Conservation (phyloP, 1,140 invertebrate species). For the Dendroctonus ponderosae region DNA sequence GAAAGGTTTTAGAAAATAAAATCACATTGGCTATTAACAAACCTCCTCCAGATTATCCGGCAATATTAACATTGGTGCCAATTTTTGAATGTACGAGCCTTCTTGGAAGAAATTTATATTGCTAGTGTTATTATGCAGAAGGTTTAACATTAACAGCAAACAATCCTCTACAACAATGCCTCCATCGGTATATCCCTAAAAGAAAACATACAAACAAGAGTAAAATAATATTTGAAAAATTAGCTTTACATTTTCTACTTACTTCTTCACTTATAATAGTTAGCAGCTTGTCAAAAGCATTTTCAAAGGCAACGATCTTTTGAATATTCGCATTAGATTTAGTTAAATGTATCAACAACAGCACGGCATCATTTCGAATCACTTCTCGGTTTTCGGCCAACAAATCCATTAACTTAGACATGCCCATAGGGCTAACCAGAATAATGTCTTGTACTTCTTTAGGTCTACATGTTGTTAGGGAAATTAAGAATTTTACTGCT, state of each 20-base stretch:
- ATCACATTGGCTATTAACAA: not conserved
- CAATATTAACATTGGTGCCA: slow-evolving; percentile 83
- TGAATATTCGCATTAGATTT: slow-evolving; percentile 97
- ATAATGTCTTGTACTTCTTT: slow-evolving; percentile 96
- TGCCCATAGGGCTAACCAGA: slow-evolving; percentile 92
- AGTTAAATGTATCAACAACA: slow-evolving; percentile 91
- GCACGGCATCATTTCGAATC: slow-evolving; percentile 91
- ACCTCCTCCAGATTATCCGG: slow-evolving; percentile 68
- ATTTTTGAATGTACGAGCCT: slow-evolving; percentile 87
- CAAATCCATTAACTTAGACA: slow-evolving; percentile 96
- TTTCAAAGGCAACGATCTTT: slow-evolving; percentile 99
- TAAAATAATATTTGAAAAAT: not conserved
- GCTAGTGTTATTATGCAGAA: slow-evolving; percentile 92
- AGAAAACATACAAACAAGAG: not conserved
- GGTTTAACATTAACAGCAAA: slow-evolving; percentile 89
- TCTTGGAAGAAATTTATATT: slow-evolving; percentile 99
- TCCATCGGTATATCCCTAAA: slow-evolving; percentile 82
- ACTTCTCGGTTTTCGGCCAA: slow-evolving; percentile 92
- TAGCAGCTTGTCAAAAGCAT: slow-evolving; percentile 94
- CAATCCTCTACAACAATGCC: slow-evolving; percentile 99
- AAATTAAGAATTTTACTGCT: slow-evolving; percentile 80
- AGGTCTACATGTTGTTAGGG: slow-evolving; percentile 74
- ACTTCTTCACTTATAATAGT: slow-evolving; percentile 87
- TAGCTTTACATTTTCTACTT: not conserved
- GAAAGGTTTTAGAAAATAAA: not conserved